phyloP scores from a whole-genome alignment of 2,113 vertebrate genomes.

The Typhlomys cinereus region DNA sequence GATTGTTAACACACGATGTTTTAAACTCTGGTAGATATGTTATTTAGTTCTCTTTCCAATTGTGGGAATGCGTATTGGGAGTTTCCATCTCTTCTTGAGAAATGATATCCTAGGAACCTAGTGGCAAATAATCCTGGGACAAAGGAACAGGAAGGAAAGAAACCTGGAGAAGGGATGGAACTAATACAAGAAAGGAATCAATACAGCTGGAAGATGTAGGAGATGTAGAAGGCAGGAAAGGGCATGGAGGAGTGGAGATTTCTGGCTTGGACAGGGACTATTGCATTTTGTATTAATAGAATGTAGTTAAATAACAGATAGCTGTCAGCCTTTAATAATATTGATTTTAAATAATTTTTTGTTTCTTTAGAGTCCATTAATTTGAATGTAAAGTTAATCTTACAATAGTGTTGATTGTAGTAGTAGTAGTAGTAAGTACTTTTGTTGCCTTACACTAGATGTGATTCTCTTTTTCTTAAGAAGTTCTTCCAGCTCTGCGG shows the following conservation, averaged over 20 bases:
- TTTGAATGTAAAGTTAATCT: background rate
- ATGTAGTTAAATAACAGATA: background rate
- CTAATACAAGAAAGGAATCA: too few relatives aligned
- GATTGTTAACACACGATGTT: background rate
- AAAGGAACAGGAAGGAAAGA: background rate
- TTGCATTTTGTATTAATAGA: background rate
- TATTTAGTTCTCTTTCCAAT: background rate
- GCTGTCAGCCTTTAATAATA: background rate
- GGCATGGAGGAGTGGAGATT: too few relatives aligned
- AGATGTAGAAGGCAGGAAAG: too few relatives aligned
- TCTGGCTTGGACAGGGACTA: background rate
- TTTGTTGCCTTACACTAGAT: background rate
- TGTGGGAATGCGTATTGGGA: background rate
- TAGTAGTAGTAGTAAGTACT: background rate
- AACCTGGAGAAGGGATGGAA: background rate
- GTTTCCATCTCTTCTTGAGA: constrained; percentile 10
- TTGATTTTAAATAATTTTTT: background rate
- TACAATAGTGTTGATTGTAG: background rate
- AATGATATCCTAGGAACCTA: background rate
- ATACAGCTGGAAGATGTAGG: too few relatives aligned
- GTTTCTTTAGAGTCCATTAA: background rate
- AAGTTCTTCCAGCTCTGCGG: background rate
- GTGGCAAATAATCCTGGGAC: too few relatives aligned
- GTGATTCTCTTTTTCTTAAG: background rate
- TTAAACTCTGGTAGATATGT: background rate